Evolutionary conservation across 1,140 invertebrate genomes (phyloP).

Genomic region (Elymnias hypermnestra): DNA sequence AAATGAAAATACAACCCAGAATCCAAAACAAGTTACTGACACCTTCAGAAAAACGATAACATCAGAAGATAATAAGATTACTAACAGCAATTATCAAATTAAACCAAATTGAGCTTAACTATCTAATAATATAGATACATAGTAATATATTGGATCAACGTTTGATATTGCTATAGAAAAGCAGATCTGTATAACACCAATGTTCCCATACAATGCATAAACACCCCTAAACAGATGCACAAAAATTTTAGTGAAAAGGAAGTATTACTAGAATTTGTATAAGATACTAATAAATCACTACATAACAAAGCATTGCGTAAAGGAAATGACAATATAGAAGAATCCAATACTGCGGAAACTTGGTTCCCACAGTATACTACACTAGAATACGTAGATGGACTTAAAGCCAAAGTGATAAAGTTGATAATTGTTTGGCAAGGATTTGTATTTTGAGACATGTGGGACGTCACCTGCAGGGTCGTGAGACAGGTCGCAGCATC

Average conservation of each 20-base stretch:
- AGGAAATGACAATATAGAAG: conserved; percentile 41
- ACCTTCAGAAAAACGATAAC: too few relatives aligned
- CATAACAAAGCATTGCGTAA: conserved; percentile 38
- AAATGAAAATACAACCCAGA: too few relatives aligned
- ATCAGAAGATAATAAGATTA: too few relatives aligned
- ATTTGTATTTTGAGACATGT: conserved; percentile 24
- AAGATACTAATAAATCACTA: conserved; percentile 43
- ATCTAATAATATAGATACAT: too few relatives aligned
- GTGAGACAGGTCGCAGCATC: conserved; percentile 64
- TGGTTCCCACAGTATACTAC: conserved; percentile 46
- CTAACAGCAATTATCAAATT: too few relatives aligned
- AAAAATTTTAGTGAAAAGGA: conserved; percentile 18
- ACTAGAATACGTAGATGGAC: conserved; percentile 8
- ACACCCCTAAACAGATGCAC: conserved; percentile 30
- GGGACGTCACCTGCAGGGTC: conserved; percentile 59
- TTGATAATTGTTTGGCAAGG: neutral
- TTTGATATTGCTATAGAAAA: too few relatives aligned
- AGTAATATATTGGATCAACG: too few relatives aligned
- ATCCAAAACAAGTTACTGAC: too few relatives aligned
- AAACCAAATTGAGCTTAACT: too few relatives aligned
- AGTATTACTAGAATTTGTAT: conserved; percentile 21
- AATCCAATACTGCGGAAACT: conserved; percentile 53
- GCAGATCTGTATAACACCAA: too few relatives aligned
- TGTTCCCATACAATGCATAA: conserved; percentile 9
- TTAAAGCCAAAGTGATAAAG: neutral